Base-by-base conservation (phyloP, 1,140 invertebrate species). In the Neocloeon triangulifer region DNA sequence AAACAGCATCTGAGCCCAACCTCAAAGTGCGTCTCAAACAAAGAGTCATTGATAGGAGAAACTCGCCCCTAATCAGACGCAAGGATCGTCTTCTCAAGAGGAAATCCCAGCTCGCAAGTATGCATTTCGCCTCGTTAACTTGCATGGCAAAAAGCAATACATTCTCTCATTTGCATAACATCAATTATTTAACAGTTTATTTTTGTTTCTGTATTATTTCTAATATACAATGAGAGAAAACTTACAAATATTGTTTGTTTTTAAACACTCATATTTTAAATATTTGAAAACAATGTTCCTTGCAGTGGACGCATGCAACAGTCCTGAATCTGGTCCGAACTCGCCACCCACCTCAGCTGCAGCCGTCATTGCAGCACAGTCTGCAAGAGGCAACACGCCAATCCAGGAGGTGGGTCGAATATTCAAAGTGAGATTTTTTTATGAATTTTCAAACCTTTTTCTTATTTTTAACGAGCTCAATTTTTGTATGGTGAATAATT, bases 1-100 rank as follows among this genome's bases (percentile, higher is more conserved):
- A n/a, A n/a, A n/a, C 69, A 92, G 89, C 86, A 49, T 94, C 88
- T 58, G 88, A 94, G 69, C 86, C 88, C 41, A 94, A 95, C 67
- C 70, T 91, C 58, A 94, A 94, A 68, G 78, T 91, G 58, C 77
- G 85, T 48, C 66, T 94, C 48, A 94, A 94, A 66, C 82, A 89
- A 60, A 78, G 85, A 53, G 79, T 92, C 46, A 78, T 86, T 59
- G 82, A 89, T 57, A 67, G 81, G 41, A 69, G 81, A 49, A 68
- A 69, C 46, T 55, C 69, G 44, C 81, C 84, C 42, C 71, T 85
- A 53, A 73, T 79, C 43, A 65, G 81, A 42, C 66, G 82, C 43
- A 79, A 80, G 52, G 74, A 80, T 40, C 59, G 71, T 48, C 59
- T 66, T 46, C 66, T 76, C 46, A 88, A 79, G 63, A 58, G 67